These are phyloP conservation scores for Manduca sexta DNA, from an alignment of 1,140 invertebrate genomes.

Conservation along the genomic window DNA sequence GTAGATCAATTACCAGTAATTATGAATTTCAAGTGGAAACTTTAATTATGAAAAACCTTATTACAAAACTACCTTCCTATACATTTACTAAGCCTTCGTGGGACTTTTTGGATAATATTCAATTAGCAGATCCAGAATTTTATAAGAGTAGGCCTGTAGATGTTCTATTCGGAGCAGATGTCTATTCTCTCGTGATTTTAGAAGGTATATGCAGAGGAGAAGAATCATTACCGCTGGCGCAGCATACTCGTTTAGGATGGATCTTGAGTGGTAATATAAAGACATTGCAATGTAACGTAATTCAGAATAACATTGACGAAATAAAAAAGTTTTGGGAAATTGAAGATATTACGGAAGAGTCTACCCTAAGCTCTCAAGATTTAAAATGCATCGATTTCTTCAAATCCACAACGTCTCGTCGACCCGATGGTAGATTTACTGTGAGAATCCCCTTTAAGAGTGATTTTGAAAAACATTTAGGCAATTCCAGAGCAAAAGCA, in stretches of 20 bases:
- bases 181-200: slow-evolving; percentile 19
- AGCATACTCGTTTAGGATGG: slow-evolving; percentile 25
- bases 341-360: slow-evolving; percentile 16
- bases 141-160: slow-evolving; percentile 18
- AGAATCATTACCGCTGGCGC: slow-evolving; percentile 11
- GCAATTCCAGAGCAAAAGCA: slow-evolving; percentile 12
- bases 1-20: slow-evolving; percentile 4
- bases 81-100: slow-evolving; percentile 17
- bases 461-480: slow-evolving; percentile 9
- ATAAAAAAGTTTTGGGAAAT: slow-evolving; percentile 20
- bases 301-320: slow-evolving; percentile 16
- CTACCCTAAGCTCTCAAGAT: slow-evolving; percentile 13
- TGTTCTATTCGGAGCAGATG: slow-evolving; percentile 20
- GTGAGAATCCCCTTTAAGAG: slow-evolving; percentile 12
- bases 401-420: slow-evolving; percentile 10
- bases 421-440: slow-evolving; percentile 9
- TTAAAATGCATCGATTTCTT: slow-evolving; percentile 14
- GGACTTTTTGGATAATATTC: slow-evolving; percentile 9
- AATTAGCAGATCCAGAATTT: slow-evolving; percentile 24
- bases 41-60: slow-evolving; percentile 16
- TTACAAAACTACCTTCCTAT: slow-evolving; percentile 19
- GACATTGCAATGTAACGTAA: slow-evolving; percentile 22
- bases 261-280: slow-evolving; percentile 18
- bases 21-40: slow-evolving; percentile 15
- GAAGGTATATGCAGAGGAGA: slow-evolving; percentile 16